Conservation (phyloP, 2,888 invertebrate species). For the Eupeodes latifasciatus region DNA sequence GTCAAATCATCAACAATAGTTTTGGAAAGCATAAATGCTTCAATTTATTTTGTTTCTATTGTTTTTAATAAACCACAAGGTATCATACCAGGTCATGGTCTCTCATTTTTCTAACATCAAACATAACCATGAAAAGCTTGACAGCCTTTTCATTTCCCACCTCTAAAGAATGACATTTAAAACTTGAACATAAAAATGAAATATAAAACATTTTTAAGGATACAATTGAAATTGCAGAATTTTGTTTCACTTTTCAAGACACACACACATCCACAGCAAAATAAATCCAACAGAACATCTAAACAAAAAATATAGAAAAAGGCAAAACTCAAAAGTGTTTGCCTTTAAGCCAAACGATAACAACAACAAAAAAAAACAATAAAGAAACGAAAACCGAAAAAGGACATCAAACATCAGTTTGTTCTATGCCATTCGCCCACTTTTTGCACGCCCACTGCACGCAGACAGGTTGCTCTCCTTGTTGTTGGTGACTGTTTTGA, state of each 20-base stretch:
- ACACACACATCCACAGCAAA: neutral
- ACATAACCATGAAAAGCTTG: conserved; percentile 47
- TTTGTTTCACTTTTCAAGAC: conserved; percentile 30
- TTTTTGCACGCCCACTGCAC: conserved; percentile 32
- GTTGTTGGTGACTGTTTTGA: conserved; percentile 20
- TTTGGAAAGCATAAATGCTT: too few species aligned
- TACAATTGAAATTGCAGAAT: conserved; percentile 69
- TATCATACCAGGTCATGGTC: conserved; percentile 58
- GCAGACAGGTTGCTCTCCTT: conserved; percentile 32
- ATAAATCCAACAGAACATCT: conserved; percentile 27
- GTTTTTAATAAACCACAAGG: neutral
- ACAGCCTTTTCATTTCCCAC: conserved; percentile 33
- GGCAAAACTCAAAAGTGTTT: conserved; percentile 58
- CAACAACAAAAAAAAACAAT: neutral
- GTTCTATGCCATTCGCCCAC: conserved; percentile 15
- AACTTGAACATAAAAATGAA: neutral
- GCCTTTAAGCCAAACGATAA: conserved; percentile 47
- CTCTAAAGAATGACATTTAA: conserved; percentile 26
- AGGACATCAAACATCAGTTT: conserved; percentile 67
- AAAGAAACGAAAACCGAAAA: conserved; percentile 37
- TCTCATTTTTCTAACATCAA: conserved; percentile 14
- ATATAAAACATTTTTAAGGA: conserved; percentile 12
- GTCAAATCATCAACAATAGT: too few species aligned
- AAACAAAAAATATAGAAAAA: conserved; percentile 25
- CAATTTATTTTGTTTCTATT: too few species aligned